These are phyloP conservation scores for Meandrina meandrites DNA, from an alignment of 92 coral and sea anemone species.

Conservation along the genomic window DNA sequence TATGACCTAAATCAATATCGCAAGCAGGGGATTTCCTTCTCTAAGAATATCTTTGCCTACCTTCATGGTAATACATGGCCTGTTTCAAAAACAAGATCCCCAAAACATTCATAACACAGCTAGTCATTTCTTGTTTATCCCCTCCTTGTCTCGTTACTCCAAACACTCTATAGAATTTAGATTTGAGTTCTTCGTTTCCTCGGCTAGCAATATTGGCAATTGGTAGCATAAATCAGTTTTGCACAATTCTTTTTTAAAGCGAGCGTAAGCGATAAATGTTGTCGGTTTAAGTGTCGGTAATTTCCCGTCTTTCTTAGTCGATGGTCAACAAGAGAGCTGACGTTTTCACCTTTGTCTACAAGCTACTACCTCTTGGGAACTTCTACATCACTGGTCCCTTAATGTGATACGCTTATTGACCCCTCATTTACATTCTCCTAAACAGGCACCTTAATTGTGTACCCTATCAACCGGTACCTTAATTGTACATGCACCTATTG, in stretches of 20 bases:
- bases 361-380: not conserved
- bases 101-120: not conserved
- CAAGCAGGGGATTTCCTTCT: not conserved
- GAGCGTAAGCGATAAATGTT: not conserved
- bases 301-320: not conserved
- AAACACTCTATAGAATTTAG: not conserved
- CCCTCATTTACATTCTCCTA: not conserved
- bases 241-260: not conserved
- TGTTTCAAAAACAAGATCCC: not conserved
- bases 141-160: not conserved
- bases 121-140: not conserved
- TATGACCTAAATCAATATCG: not conserved
- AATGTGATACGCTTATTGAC: not conserved
- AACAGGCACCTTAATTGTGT: not conserved
- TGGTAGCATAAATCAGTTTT: not conserved
- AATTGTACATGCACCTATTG: not conserved
- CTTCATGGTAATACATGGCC: not conserved
- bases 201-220: not conserved
- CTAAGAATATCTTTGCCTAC: not conserved
- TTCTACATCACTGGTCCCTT: not conserved
- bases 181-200: not conserved
- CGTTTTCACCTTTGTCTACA: slow-evolving; percentile 16
- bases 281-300: not conserved
- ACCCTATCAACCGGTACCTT: not conserved
- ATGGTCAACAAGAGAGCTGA: not conserved